These are phyloP conservation scores for Adineta ricciae DNA, from an alignment of 2,888 invertebrate genomes.

Conservation along the genomic window DNA sequence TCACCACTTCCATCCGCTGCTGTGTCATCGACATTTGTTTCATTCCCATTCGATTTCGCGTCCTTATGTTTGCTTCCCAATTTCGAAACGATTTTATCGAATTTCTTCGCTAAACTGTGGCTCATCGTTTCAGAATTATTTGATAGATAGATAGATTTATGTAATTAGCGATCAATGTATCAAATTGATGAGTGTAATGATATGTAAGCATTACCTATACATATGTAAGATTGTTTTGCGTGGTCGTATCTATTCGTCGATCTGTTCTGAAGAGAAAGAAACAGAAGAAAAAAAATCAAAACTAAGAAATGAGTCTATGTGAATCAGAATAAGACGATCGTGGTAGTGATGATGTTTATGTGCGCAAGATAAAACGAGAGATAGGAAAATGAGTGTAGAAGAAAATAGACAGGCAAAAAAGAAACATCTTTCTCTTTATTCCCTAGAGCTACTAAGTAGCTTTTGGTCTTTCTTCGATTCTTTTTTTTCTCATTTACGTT, in stretches of 20 bases:
- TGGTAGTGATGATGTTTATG: neutral
- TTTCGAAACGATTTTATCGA: conserved; percentile 8
- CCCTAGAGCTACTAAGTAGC: neutral
- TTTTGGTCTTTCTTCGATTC: neutral
- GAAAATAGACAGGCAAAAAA: neutral
- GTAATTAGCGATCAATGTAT: neutral
- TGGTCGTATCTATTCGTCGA: neutral
- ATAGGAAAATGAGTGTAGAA: neutral
- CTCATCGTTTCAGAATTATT: neutral
- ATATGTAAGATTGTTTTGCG: neutral
- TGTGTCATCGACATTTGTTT: neutral
- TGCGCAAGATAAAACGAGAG: neutral
- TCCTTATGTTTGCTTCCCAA: neutral
- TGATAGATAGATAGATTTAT: neutral
- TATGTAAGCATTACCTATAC: neutral
- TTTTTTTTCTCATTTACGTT: neutral
- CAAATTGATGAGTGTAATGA: neutral
- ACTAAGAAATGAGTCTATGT: neutral
- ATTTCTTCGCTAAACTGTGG: neutral
- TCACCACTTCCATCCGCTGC: neutral
- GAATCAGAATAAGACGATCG: neutral
- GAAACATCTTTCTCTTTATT: conserved; percentile 2
- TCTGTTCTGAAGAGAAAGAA: neutral
- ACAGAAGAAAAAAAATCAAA: neutral
- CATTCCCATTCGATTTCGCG: neutral